Evolutionary conservation across 2,113 vertebrate species (phyloP), one percentile per base, ranked within the genome.

Genomic region (Ophthalmolycus amberensis): DNA sequence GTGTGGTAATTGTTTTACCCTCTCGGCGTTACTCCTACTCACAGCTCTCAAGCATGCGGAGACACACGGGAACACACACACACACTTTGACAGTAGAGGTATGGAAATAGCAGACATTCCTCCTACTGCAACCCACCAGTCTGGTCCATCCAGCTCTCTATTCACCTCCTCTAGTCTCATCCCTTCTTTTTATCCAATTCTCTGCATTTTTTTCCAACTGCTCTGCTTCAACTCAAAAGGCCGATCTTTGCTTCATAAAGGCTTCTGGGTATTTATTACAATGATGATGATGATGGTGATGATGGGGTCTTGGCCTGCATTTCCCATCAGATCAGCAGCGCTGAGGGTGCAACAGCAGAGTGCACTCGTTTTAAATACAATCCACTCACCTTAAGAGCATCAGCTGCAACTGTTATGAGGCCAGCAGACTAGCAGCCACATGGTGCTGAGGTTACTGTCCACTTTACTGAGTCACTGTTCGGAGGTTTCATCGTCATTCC

Each of bases 81-180:
- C 56, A 59, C 56, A 27, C 12, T 59, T 29, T 93, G 88, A 90
- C 87, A 88, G 84, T 25, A 73, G 84, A 62, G 29, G 62, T 88
- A 60, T 89, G 88, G 63, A 90, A 90, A 92, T 88, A 79, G 83
- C 69, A 71, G 72, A 89, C 91, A 94, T 94, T 94, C 88, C 78
- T 85, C 67, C 75, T 18, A 44, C 84, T 70, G 60, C 68, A 83
- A 87, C 85, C 50, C 40, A 70, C 80, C 83, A 64, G 75, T 90
- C 91, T 71, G 87, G 91, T 94, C 76, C 73, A 83, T 91, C 93
- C 64, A 42, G 92, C 74, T 77, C 40, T 71, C 54, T 64, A 9
- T 48, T 25, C 52, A 62, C n/a, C 48, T 59, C 75, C 72, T 67
- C 52, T 16, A 25, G 63, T 37, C 52, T 56, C 16, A 71, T 64